Evolutionary conservation across 2,797 vertebrate species (phyloP), one percentile per base, ranked within the genome.

Genomic region (Sebastolobus altivelis): DNA sequence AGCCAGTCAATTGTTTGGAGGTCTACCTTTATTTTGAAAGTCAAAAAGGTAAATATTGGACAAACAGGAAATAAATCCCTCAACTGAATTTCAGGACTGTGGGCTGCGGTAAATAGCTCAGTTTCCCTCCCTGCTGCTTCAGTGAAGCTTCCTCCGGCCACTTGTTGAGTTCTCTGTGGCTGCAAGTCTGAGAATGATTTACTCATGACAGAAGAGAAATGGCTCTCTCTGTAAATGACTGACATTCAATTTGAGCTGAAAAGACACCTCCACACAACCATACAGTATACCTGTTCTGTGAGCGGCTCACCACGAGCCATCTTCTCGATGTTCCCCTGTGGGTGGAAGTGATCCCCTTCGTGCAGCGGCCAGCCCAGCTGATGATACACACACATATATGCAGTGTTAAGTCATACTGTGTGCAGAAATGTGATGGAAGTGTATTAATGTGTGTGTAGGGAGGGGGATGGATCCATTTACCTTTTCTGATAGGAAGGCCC

Each of bases 341-440:
- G 91, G 86, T 99, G 98, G 79, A 96, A 98, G 86, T 97, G 89
- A 31, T 99, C 98, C 0, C 96, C 97, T 87, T 99, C 98, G 2
- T 97, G 95, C 82, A 98, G 95, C 14, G 95, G 96, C 97, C 97
- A 98, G 7, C 96, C 95, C 60, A 97, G 87, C 98, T 99, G 91
- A 70, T n/a, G n/a, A 65, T 27, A 55, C 49, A 80, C 2, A 82
- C 38, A 82, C 29, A 29, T 3, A 54, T 1, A 38, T n/a, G 18
- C 52, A 85, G n/a, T 46, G 33, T 69, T 8, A 11, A 18, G 13
- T 63, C 9, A 18, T 20, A 29, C n/a, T 59, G 38, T 49, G 59
- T 5, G 5, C 2, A 65, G 20, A 76, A 13, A 82, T 10, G 74
- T 65, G 5, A 46, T 16, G 49, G 33, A 60, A 31, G 9, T 20